Conservation (phyloP, 2,113 vertebrate genomes). For the Corythaeola cristata region DNA sequence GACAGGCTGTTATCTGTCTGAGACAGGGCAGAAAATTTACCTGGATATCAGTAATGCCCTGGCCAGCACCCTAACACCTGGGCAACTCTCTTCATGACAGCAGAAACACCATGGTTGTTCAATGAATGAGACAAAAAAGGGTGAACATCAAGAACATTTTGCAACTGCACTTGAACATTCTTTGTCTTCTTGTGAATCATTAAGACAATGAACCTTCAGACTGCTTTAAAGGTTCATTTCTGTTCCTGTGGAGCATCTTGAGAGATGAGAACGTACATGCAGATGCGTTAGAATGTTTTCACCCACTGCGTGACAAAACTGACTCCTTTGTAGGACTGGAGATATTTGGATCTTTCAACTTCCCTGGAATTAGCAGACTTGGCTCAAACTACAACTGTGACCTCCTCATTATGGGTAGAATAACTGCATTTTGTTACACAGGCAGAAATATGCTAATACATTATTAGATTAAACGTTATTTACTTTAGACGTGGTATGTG, state of each 20-base stretch:
- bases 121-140: neutral
- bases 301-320: neutral
- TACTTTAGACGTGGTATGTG: neutral
- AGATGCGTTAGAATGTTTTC: neutral
- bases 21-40: neutral
- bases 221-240: neutral
- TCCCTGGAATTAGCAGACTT: neutral
- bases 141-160: neutral
- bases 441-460: neutral
- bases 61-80: neutral
- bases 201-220: neutral
- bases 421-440: neutral
- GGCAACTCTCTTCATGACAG: neutral
- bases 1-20: neutral
- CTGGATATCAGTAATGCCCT: neutral
- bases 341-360: neutral
- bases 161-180: neutral
- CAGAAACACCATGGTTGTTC: neutral
- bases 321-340: neutral
- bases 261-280: neutral
- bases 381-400: neutral
- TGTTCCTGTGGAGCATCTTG: neutral
- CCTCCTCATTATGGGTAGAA: neutral
- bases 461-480: neutral
- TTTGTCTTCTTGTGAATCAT: neutral